Conservation (phyloP, 2,888 invertebrate species). For the Tortricodes alternella region DNA sequence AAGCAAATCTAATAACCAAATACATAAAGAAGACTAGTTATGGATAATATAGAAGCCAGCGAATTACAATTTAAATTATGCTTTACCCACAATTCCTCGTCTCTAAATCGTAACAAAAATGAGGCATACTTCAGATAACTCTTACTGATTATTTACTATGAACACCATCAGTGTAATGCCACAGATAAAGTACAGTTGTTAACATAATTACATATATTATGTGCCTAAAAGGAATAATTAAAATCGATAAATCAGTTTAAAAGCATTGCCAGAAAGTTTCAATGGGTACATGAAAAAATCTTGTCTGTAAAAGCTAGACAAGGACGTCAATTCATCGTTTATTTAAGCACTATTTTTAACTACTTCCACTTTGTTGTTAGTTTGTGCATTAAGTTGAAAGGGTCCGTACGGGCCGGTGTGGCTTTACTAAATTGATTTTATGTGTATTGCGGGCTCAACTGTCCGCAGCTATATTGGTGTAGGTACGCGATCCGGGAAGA, state of each 20-base stretch:
- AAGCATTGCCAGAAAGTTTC: too few species aligned
- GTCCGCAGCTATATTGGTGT: slow-evolving; percentile 51
- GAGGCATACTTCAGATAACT: not conserved
- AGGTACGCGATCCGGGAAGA: slow-evolving; percentile 44
- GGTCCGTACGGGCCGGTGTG: slow-evolving; percentile 70
- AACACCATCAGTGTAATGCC: too few species aligned
- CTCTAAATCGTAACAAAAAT: not conserved
- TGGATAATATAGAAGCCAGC: not conserved
- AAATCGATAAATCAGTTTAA: too few species aligned
- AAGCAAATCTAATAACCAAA: slow-evolving; percentile 36
- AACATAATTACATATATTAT: too few species aligned
- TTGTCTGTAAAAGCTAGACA: too few species aligned
- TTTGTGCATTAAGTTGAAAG: slow-evolving; percentile 59
- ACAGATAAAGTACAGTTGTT: too few species aligned
- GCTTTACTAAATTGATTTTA: slow-evolving; percentile 81
- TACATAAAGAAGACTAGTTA: not conserved
- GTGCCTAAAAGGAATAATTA: too few species aligned
- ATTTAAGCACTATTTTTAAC: too few species aligned
- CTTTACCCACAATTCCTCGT: not conserved
- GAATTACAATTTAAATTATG: not conserved
- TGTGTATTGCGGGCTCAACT: slow-evolving; percentile 74
- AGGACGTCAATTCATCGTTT: too few species aligned
- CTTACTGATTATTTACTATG: not conserved
- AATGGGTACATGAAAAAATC: too few species aligned
- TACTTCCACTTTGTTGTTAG: too few species aligned